A percentile compares a stretch with the other conserved stretches of the same genome.
Evolutionary conservation across 1,140 invertebrate genomes (phyloP).

Genomic region (Drosophila repleta): DNA sequence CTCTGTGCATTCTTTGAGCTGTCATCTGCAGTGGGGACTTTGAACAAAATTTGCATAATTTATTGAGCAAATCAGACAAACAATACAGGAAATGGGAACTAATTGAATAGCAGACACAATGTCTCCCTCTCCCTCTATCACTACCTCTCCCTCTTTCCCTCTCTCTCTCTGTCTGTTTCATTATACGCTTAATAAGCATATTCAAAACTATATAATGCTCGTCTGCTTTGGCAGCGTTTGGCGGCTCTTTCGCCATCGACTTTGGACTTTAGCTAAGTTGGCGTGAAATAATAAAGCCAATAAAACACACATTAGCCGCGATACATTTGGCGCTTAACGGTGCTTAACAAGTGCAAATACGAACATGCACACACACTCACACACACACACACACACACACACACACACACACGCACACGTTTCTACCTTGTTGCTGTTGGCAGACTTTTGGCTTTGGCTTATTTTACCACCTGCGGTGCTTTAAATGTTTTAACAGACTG

Average conservation of each 20-base stretch:
- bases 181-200: slow-evolving; percentile 41
- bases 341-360: slow-evolving; percentile 46
- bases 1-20: not conserved
- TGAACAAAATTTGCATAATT: slow-evolving; percentile 55
- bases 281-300: slow-evolving; percentile 68
- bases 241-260: slow-evolving; percentile 34
- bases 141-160: not conserved
- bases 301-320: slow-evolving; percentile 66
- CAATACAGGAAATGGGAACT: slow-evolving; percentile 39
- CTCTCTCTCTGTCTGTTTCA: not conserved
- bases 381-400: not conserved
- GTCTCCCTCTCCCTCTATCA: slow-evolving; percentile 4
- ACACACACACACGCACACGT: not conserved
- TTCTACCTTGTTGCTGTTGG: slow-evolving; percentile 7
- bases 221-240: not conserved
- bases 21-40: slow-evolving; percentile 7
- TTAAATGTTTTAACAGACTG: slow-evolving; percentile 25
- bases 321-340: slow-evolving; percentile 63
- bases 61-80: slow-evolving; percentile 26
- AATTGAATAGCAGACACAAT: slow-evolving; percentile 35
- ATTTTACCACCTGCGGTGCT: slow-evolving; percentile 57
- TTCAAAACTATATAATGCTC: slow-evolving; percentile 17
- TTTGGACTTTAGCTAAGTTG: slow-evolving; percentile 37
- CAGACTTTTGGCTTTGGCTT: slow-evolving; percentile 33
- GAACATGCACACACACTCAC: slow-evolving; percentile 4